A percentile compares a stretch with the other conserved stretches of the same genome.
phyloP scores from a whole-genome alignment of 1,140 invertebrate species.

The Anastrepha obliqua region DNA sequence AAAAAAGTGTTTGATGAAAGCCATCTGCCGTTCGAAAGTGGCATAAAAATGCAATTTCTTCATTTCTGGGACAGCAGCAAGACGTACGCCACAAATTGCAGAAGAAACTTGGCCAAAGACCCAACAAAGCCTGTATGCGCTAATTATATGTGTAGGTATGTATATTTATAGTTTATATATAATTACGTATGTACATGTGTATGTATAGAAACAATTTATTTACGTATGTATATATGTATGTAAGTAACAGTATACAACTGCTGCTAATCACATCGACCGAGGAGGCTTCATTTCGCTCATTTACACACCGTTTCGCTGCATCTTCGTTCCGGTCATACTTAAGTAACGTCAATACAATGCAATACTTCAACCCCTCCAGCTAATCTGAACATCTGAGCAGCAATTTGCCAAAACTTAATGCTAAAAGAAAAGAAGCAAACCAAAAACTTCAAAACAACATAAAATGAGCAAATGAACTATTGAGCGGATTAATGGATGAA shows the following conservation, averaged over 20 bases:
- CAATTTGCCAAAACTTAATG: constrained; percentile 54
- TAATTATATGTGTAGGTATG: no score
- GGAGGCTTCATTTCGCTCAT: constrained; percentile 30
- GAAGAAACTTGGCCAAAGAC: no score
- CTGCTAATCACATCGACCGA: constrained; percentile 9
- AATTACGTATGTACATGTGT: not conserved
- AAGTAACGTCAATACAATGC: constrained; percentile 48
- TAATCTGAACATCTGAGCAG: constrained; percentile 58
- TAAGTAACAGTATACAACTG: not conserved
- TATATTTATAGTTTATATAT: no score
- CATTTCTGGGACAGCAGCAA: no score
- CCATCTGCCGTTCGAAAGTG: no score
- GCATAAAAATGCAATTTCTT: no score
- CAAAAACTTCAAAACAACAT: constrained; percentile 8
- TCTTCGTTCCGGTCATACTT: constrained; percentile 50
- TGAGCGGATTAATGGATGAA: not conserved
- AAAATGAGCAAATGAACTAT: constrained; percentile 44
- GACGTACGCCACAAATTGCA: no score
- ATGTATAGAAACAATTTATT: not conserved
- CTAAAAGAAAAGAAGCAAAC: constrained; percentile 42
- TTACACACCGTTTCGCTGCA: constrained; percentile 47
- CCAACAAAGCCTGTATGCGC: no score
- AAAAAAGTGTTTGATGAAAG: no score
- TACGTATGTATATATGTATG: not conserved
- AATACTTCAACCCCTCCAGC: constrained; percentile 57